Evolutionary conservation across 1,140 invertebrate species (phyloP).

Genomic region (Psix sp.): DNA sequence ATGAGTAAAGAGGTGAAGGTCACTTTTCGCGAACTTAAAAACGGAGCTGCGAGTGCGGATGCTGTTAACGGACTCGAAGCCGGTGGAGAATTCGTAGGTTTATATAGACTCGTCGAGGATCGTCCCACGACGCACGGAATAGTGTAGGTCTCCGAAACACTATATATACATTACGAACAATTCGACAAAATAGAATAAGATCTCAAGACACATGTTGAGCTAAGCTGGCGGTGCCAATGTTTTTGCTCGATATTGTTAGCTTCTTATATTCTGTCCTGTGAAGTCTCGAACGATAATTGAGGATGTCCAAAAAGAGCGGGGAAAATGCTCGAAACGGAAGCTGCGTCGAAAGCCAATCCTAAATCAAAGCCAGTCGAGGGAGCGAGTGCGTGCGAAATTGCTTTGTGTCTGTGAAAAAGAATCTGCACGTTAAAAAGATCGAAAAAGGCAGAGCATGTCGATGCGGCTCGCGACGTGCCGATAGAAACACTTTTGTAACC

Average conservation of each 20-base stretch:
- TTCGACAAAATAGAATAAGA: conserved; percentile 49
- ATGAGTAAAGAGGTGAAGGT: neutral
- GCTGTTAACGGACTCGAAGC: conserved; percentile 60
- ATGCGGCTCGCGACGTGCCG: conserved; percentile 34
- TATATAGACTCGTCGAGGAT: conserved; percentile 73
- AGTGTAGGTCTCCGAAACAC: conserved; percentile 31
- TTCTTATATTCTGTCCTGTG: no score
- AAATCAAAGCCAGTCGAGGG: no score
- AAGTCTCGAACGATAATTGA: no score
- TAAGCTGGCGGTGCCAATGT: no score
- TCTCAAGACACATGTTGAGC: conserved; percentile 30
- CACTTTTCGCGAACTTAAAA: conserved; percentile 1
- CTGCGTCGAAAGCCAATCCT: no score
- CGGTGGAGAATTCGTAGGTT: conserved; percentile 63
- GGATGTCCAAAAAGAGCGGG: no score
- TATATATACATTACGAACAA: conserved; percentile 29
- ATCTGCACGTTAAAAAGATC: no score
- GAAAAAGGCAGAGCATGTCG: conserved; percentile 20
- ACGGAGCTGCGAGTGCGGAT: no score
- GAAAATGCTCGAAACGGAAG: no score
- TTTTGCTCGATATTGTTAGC: neutral
- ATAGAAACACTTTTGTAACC: conserved; percentile 57
- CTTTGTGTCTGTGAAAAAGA: no score
- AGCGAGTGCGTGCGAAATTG: no score
- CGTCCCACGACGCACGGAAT: conserved; percentile 67